Conservation (phyloP, 2,113 vertebrate genomes). For the Carassius auratus region DNA sequence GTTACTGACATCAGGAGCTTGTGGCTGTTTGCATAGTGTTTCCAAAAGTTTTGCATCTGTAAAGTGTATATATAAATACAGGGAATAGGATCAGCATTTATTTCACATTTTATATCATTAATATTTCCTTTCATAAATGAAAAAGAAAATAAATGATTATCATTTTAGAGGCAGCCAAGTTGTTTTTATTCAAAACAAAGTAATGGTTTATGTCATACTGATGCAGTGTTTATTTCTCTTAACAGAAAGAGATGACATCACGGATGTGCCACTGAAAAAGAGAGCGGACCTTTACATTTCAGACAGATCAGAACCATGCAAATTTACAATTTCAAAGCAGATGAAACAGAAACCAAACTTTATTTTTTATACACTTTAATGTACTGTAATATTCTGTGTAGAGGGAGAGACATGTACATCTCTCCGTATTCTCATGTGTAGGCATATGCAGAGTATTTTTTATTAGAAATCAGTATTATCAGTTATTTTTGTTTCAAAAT, state of each 20-base stretch:
- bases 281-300: constrained; percentile 8
- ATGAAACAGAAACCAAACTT: constrained; percentile 67
- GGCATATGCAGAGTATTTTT: constrained; percentile 59
- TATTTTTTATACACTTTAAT: constrained; percentile 81
- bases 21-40: background rate
- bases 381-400: constrained; percentile 78
- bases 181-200: background rate
- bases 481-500: constrained; percentile 64
- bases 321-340: constrained; percentile 61
- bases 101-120: background rate
- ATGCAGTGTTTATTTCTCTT: constrained; percentile 50
- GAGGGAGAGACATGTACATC: constrained; percentile 53
- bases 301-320: constrained; percentile 23
- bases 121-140: too few relatives aligned
- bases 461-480: constrained; percentile 74
- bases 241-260: constrained; percentile 96
- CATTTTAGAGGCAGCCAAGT: background rate
- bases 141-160: background rate
- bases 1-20: constrained; percentile 40
- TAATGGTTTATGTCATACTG: background rate
- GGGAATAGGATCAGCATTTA: background rate
- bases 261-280: constrained; percentile 90
- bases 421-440: constrained; percentile 58
- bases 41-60: background rate
- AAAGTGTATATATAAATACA: background rate